Base-by-base conservation (phyloP, 2,797 vertebrate genomes). In the Anguilla megastoma region DNA sequence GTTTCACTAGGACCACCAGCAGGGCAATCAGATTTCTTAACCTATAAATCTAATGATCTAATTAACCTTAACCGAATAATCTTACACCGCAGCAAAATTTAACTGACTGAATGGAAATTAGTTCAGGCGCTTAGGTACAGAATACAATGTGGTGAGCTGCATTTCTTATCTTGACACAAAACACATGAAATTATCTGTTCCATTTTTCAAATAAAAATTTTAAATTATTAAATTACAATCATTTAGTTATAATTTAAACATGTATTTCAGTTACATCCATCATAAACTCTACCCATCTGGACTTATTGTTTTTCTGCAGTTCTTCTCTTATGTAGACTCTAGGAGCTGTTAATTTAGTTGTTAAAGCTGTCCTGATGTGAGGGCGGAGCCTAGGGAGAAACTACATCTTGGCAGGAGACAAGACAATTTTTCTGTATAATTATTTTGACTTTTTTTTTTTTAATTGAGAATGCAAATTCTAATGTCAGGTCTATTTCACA, bases 381-480 rank as follows among this genome's bases (percentile, higher is more conserved):
- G 30, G 66, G 4, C 16, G 45, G 85, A 56, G 88, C 88, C 60
- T 56, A 18, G 88, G 88, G 88, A 89, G 85, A 30, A 10, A 18
- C 9, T 45, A 63, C 58, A 66, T 86, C 60, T 86, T 84, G 85
- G 85, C 88, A 89, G 60, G 76, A 86, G 88, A 89, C 80, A 48
- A 89, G 88, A 89, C 85, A 84, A 85, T 86, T 86, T 63, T 63
- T 83, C 85, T 56, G 60, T 71, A 56, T 89, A 89, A 89, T 89
- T 89, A 84, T 86, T 89, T 86, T 76, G 36, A 63, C 12, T 56
- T 74, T 58, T 87, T 41, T n/a, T 85, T 85, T 89, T 86, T 86
- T 71, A 89, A 89, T 89, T 83, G 88, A 66, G 88, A 89, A 86
- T 89, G 88, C 76, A 89, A 86, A 89, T 89, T 86, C 85, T 86